phyloP scores from a whole-genome alignment of 2,888 invertebrate genomes.

The Patella caerulea region DNA sequence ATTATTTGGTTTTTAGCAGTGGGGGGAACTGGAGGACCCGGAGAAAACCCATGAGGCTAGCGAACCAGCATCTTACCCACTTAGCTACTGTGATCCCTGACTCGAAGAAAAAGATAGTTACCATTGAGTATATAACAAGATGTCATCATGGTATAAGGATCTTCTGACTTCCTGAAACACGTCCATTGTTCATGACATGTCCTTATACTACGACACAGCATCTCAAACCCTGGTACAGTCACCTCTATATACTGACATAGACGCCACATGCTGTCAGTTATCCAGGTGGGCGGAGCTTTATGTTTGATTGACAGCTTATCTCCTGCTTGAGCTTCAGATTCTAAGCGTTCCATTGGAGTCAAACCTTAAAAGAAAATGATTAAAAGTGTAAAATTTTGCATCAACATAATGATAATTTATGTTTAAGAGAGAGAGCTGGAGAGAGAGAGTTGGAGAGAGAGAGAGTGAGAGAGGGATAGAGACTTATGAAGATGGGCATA shows the following conservation, averaged over 20 bases:
- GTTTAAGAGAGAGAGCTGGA: background rate
- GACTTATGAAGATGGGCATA: no score
- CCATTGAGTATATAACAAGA: conserved; percentile 22
- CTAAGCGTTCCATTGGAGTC: conserved; percentile 61
- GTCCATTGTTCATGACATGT: conserved; percentile 63
- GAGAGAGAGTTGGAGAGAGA: no score
- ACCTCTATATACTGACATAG: conserved; percentile 67
- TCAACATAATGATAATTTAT: background rate
- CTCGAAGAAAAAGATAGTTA: background rate
- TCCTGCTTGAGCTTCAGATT: conserved; percentile 49
- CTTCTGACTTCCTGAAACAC: conserved; percentile 47
- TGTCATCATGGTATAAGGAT: conserved; percentile 58
- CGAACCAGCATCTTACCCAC: no score
- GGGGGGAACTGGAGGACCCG: no score
- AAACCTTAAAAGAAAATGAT: conserved; percentile 48
- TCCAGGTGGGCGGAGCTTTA: conserved; percentile 56
- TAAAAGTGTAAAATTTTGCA: background rate
- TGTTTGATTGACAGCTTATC: conserved; percentile 44
- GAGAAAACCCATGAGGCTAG: no score
- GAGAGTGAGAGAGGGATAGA: background rate
- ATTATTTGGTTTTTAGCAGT: no score
- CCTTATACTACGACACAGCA: conserved; percentile 61
- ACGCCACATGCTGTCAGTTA: conserved; percentile 60
- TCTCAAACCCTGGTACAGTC: conserved; percentile 50
- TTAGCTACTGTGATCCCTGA: no score